Evolutionary conservation across 2,113 vertebrate genomes (phyloP), one percentile per base, ranked within the genome.

Genomic region (Sinosuthora webbiana): DNA sequence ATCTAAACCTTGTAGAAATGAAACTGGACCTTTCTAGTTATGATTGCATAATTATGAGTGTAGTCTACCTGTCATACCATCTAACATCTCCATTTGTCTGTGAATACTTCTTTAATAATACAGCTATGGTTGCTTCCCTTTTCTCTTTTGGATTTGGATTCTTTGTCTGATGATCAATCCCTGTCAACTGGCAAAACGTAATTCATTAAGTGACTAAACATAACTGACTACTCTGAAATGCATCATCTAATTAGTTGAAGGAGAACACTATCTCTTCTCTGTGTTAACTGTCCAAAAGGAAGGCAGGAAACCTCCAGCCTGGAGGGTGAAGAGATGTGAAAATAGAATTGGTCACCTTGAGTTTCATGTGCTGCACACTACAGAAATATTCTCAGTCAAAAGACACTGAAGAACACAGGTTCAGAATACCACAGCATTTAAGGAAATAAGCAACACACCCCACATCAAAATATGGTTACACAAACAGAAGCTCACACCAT

Each of bases 191-290:
- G 87, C 60, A 92, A 93, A 96, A 89, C 24, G 62, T 39, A 90
- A 69, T 89, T 95, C 70, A 88, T 74, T 73, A 95, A 75, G 65
- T 60, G 87, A 62, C 68, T 91, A 91, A 97, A 95, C 28, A 60
- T 22, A 93, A 90, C 47, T 73, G 92, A 87, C 80, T 81, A 18
- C 60, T 79, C 57, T 42, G 52, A 93, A 95, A 89, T 27, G 16
- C 56, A 87, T 45, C 9, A 69, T 24, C 37, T 78, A 65, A 80
- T 94, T 59, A 80, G 30, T 0, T 47, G 42, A 74, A 82, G 73
- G 28, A 82, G 45, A 95, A 31, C 19, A 37, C 45, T 68, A 4
- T 30, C 55, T 83, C 53, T 69, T 83, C 47, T 65, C 62, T 60
- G 10, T 39, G 15, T 55, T 62, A 85, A 24, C 78, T 67, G 33